Base-by-base conservation (phyloP, 1,140 invertebrate species). In the Hyles vespertilio region DNA sequence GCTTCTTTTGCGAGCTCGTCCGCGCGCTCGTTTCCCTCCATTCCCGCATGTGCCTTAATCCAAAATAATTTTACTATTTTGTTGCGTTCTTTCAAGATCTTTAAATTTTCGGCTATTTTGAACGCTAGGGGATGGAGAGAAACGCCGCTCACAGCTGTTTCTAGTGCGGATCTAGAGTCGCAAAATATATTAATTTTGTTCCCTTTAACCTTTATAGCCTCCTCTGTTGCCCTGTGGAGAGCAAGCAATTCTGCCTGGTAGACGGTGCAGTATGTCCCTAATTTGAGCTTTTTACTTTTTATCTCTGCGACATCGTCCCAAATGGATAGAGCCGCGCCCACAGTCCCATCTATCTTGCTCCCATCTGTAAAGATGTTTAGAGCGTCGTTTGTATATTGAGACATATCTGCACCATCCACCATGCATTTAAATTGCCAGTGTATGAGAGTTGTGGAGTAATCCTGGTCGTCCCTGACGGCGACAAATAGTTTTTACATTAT, bases 171-270 rank as follows among this genome's bases (percentile, higher is more conserved):
- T 34, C 34, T 62, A 0, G 70, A 70, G 64, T 72, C 70, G 12
- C 62, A 59, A 34, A 58, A 63, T 22, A 71, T 61, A 4, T 32
- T 52, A 45, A 58, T 56, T 4, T 32, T 32, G 3, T 2, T n/a
- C 8, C n/a, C 45, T 9, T 9, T 32, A n/a, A 49, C 1, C 36
- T 55, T 45, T 3, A 36, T 3, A 5, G 12, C 32, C 22, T 11
- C 6, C 32, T 9, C 22, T 3, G 46, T 44, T 1, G 65, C 61
- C n/a, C 45, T 12, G 10, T 33, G 34, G 32, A 67, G 46, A 2
- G 65, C 65, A 5, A 67, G 47, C 2, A 67, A 47, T 32, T 67
- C 65, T 0, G 66, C 66, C 46, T 68, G 66, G 53, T 64, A 69
- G 2, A 65, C 62, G 1, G 62, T 65, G 54, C 61, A 64, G 57